These are phyloP conservation scores for Argopecten irradians DNA, from an alignment of 1,140 invertebrate genomes.

Conservation along the genomic window DNA sequence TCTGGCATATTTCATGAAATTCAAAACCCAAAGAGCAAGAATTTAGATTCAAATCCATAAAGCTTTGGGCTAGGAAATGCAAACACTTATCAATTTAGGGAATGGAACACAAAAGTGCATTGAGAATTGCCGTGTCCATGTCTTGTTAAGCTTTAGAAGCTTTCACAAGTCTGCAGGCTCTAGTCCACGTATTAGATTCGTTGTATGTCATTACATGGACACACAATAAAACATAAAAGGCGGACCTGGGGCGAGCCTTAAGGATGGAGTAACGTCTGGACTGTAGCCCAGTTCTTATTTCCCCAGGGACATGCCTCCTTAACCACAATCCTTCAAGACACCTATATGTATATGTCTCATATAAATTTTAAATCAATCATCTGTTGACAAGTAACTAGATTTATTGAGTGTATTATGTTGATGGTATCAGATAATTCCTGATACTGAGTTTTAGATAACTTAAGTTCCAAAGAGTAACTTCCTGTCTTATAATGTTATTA, in stretches of 20 bases:
- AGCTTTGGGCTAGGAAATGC: neutral
- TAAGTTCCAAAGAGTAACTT: no score
- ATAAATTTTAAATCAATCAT: neutral
- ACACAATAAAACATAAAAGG: neutral
- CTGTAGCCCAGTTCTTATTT: neutral
- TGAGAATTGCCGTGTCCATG: neutral
- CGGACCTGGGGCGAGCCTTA: neutral
- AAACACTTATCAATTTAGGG: neutral
- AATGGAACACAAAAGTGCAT: neutral
- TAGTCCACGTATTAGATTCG: neutral
- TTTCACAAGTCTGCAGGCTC: neutral
- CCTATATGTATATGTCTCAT: neutral
- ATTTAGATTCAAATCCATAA: neutral
- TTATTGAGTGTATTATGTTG: neutral
- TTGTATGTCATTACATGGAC: conserved; percentile 15
- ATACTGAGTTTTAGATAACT: neutral
- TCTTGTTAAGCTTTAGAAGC: neutral
- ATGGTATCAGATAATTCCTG: neutral
- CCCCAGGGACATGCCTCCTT: neutral
- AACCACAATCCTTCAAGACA: neutral
- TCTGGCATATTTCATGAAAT: conserved; percentile 3
- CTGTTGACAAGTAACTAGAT: neutral
- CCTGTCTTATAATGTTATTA: no score
- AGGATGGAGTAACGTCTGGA: neutral
- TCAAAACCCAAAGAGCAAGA: neutral